phyloP scores from a whole-genome alignment of 1,140 invertebrate genomes.

The Panagrolaimus sp. region DNA sequence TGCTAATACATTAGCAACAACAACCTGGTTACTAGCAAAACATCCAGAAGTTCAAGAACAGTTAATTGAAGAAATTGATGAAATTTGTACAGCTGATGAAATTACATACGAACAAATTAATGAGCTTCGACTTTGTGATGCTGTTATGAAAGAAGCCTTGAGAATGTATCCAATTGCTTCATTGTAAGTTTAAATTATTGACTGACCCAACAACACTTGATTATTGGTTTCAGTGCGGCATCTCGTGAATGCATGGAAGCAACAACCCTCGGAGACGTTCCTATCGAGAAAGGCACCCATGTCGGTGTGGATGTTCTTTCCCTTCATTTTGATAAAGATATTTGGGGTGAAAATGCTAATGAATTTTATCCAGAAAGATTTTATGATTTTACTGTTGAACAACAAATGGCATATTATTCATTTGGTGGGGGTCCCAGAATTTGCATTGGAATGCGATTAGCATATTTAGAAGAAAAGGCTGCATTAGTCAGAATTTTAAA shows the following conservation, averaged over 20 bases:
- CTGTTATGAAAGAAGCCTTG: conserved; percentile 2
- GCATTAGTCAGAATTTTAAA: conserved; percentile 58
- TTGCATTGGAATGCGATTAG: conserved; percentile 67
- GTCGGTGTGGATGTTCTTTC: conserved; percentile 31
- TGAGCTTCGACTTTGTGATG: not conserved
- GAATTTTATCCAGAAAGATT: conserved; percentile 38
- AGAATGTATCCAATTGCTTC: conserved; percentile 8
- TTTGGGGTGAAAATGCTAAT: conserved; percentile 42
- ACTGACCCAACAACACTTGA: not conserved
- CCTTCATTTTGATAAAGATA: conserved; percentile 31
- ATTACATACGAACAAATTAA: not conserved
- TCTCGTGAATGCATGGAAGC: conserved; percentile 28
- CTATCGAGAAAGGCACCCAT: conserved; percentile 33
- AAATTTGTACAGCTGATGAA: conserved; percentile 33
- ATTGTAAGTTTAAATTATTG: not conserved
- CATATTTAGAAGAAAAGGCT: conserved; percentile 67
- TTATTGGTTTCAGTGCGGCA: conserved; percentile 29
- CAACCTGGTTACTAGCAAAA: conserved; percentile 44
- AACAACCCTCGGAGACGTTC: conserved; percentile 32
- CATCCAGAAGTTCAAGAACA: conserved; percentile 49
- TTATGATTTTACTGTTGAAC: not conserved
- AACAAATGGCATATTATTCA: conserved; percentile 28
- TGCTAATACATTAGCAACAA: conserved; percentile 35
- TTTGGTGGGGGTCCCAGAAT: conserved; percentile 63
- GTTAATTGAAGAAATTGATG: conserved; percentile 30